Base-by-base conservation (phyloP, 2,888 invertebrate genomes). In the Pristionchus entomophagus region DNA sequence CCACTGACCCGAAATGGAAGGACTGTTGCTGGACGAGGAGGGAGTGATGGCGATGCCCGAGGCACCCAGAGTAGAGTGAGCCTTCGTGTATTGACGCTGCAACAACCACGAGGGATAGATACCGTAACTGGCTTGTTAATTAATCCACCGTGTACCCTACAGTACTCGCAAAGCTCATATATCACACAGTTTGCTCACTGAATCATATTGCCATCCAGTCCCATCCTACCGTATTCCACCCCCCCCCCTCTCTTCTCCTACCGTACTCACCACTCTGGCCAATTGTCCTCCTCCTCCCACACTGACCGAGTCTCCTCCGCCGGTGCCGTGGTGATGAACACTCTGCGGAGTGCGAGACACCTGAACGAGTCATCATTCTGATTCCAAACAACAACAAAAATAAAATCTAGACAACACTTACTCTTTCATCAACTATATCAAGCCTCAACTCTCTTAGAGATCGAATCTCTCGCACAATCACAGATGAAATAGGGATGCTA, bases 41-140 rank as follows among this genome's bases (percentile, higher is more conserved):
- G 85, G 85, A 22, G 85, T 78, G 62, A 78, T 78, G 85, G 78
- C 78, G 62, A 85, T 80, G 17, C 78, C 78, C 22, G 77, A 78
- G 10, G 85, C 85, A 2, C 85, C 85, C 38, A 85, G 62, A 19
- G 85, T 78, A 2, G 85, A 85, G 32, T 85, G 85, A 0, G 85
- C 85, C 80, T 85, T 77, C 62, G 59, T 56, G 78, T 78, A 85
- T 10, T 49, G 78, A 59, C 80, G 78, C 78, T 85, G 59, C 32
- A 80, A 85, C 35, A 14, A 45, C 45, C 45, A 45, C 6, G 6
- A 45, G 8, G 45, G 14, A 14, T 14, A 45, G 45, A 45, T n/a
- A n/a, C n/a, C n/a, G n/a, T n/a, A n/a, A n/a, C n/a, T n/a, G n/a
- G n/a, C n/a, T n/a, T n/a, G n/a, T n/a, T n/a, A n/a, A n/a, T n/a